Conservation (phyloP, 2,113 vertebrate species). For the Alligator sinensis region DNA sequence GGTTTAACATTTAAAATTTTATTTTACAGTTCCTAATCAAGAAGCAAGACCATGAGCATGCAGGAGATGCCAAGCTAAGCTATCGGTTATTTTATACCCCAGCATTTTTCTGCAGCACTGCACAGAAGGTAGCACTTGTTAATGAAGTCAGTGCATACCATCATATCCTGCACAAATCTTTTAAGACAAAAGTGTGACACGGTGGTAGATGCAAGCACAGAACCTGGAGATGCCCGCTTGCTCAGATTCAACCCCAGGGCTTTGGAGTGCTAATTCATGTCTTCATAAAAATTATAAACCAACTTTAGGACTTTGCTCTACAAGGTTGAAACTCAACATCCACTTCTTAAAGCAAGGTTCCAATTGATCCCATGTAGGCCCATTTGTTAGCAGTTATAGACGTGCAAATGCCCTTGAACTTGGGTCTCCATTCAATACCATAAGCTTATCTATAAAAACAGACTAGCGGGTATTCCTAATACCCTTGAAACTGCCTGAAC, state of each 20-base stretch:
- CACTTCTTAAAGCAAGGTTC: neutral
- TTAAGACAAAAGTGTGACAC: too few relatives aligned
- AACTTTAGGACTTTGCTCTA: neutral
- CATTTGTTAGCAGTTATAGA: neutral
- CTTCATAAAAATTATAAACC: neutral
- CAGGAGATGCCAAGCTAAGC: neutral
- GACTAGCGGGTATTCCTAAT: neutral
- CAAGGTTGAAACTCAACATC: neutral
- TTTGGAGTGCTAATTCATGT: neutral
- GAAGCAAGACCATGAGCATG: neutral
- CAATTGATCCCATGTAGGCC: neutral
- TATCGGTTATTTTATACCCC: neutral
- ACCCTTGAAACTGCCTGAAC: neutral
- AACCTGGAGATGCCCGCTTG: neutral
- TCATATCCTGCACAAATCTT: neutral
- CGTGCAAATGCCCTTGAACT: neutral
- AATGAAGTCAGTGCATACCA: neutral
- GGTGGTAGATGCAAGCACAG: accelerated
- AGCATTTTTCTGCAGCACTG: neutral
- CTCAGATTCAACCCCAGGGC: neutral
- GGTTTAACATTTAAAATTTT: neutral
- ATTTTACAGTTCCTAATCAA: neutral
- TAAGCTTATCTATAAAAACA: neutral
- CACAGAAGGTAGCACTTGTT: neutral
- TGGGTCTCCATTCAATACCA: accelerated